phyloP scores from a whole-genome alignment of 1,140 invertebrate genomes.

The Mylabris phalerata region DNA sequence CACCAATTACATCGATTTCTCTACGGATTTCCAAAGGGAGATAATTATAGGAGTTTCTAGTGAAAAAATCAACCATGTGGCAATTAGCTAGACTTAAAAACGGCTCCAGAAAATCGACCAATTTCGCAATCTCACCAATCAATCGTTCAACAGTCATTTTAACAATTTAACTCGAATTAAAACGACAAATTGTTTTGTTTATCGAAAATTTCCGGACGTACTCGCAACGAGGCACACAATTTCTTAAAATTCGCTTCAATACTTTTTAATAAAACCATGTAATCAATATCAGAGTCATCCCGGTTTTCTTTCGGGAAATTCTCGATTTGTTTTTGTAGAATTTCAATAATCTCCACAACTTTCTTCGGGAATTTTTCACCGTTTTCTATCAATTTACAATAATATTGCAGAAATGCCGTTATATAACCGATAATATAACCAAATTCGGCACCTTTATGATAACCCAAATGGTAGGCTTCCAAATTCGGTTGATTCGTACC shows the following conservation, averaged over 20 bases:
- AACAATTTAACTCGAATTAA: conserved; percentile 22
- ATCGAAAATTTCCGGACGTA: conserved; percentile 43
- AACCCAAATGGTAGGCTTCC: conserved; percentile 58
- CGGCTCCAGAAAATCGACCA: conserved; percentile 51
- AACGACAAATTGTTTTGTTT: conserved; percentile 49
- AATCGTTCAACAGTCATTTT: conserved; percentile 20
- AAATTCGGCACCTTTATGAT: conserved; percentile 56
- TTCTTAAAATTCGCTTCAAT: conserved; percentile 62
- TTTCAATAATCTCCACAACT: conserved; percentile 45
- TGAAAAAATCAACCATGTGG: conserved; percentile 77
- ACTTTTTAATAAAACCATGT: conserved; percentile 51
- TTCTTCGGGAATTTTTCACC: conserved; percentile 40
- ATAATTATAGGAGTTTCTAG: conserved; percentile 57
- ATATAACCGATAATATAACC: conserved; percentile 59
- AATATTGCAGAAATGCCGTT: conserved; percentile 37
- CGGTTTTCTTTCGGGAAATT: conserved; percentile 57
- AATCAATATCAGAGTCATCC: conserved; percentile 51
- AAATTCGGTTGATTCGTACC: conserved; percentile 50
- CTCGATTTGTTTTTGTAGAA: conserved; percentile 53
- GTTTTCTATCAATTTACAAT: no score
- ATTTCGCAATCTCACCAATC: conserved; percentile 46
- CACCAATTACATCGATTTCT: conserved; percentile 46
- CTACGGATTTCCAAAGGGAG: conserved; percentile 46
- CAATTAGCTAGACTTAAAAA: conserved; percentile 60
- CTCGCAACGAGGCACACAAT: conserved; percentile 59